Evolutionary conservation across 2,888 invertebrate genomes (phyloP).

Genomic region (Drosophila kokeensis): DNA sequence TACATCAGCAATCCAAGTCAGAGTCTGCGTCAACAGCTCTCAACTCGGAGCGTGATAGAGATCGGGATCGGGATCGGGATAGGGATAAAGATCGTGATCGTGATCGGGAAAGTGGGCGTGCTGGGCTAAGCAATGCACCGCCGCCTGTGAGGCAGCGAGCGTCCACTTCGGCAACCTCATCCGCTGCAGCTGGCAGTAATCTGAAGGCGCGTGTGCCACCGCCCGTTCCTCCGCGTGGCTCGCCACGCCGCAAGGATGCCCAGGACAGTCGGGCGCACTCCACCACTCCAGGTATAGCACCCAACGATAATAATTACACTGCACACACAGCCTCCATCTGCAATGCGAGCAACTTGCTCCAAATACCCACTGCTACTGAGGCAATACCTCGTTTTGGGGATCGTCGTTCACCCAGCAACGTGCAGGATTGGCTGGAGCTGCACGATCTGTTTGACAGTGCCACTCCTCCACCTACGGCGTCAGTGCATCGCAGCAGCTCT

Average conservation of each 20-base stretch:
- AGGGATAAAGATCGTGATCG: slow-evolving; percentile 24
- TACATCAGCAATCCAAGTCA: slow-evolving; percentile 65
- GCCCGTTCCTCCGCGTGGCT: slow-evolving; percentile 94
- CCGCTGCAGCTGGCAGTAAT: slow-evolving; percentile 63
- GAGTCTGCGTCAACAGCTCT: slow-evolving; percentile 72
- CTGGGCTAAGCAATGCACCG: slow-evolving; percentile 53
- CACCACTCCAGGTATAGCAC: slow-evolving; percentile 78
- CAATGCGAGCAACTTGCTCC: slow-evolving; percentile 44
- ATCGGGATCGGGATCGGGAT: slow-evolving; percentile 30
- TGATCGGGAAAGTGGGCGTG: slow-evolving; percentile 50
- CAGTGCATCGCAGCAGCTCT: slow-evolving; percentile 38
- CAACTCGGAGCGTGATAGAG: slow-evolving; percentile 66
- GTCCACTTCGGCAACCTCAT: slow-evolving; percentile 86
- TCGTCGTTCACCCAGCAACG: slow-evolving; percentile 84
- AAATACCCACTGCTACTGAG: slow-evolving; percentile 61
- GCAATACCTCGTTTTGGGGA: slow-evolving; percentile 83
- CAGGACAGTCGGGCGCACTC: slow-evolving; percentile 63
- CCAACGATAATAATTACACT: slow-evolving; percentile 39
- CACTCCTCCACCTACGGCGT: slow-evolving; percentile 9
- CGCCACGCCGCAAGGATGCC: slow-evolving; percentile 87
- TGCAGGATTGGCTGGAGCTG: slow-evolving; percentile 84
- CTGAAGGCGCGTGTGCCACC: slow-evolving; percentile 92
- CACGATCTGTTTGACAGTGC: slow-evolving; percentile 78
- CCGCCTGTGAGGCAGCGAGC: slow-evolving; percentile 75
- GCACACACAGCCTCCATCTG: slow-evolving; percentile 10